Base-by-base conservation (phyloP, 1,140 invertebrate genomes). In the Brachionus asplanchnoidis region DNA sequence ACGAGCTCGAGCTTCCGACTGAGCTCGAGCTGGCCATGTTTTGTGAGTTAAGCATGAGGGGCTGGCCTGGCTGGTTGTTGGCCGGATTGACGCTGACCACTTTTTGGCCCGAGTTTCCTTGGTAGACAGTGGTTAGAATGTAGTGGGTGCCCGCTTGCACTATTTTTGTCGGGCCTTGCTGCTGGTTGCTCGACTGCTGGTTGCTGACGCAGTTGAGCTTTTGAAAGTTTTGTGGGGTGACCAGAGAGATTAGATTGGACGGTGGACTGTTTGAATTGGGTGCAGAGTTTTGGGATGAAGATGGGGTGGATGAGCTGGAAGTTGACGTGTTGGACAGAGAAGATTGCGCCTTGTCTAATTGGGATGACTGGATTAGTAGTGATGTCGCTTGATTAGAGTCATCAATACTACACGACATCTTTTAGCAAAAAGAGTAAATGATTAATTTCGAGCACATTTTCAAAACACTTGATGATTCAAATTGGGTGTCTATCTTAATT, bases 361-460 rank as follows among this genome's bases (percentile, higher is more conserved):
- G 68, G 8, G 32, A 40, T 73, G 68, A 73, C 17, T 73, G 68
- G 9, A 73, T 73, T 40, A 73, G n/a, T 73, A 73, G 36, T 73
- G 68, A 73, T 26, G 73, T 46, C 20, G 42, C 23, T 77, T 46
- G 44, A 50, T 77, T 77, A 3, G 73, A 23, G 20, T 77, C 73
- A 50, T 77, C 73, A 50, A 77, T 77, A n/a, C 73, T 77, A 28
- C 73, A 77, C 23, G 73, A 77, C 73, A 77, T 77, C 73, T 50
- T 50, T 14, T 77, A 70, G 4, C 17, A 70, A 70, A 70, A 70
- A 36, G 11, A 70, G 14, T n/a, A 70, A 36, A 17, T 36, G 8
- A 14, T 70, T 36, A 70, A 40, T 70, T 36, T 70, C 26, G 36
- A 70, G 11, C 66, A 40, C 32, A 40, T 68, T 68, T 68, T 20